Percentiles rank a stretch among this genome's conserved stretches.
Conservation (phyloP, 2,888 invertebrate genomes). For the Cephus rjabovi region DNA sequence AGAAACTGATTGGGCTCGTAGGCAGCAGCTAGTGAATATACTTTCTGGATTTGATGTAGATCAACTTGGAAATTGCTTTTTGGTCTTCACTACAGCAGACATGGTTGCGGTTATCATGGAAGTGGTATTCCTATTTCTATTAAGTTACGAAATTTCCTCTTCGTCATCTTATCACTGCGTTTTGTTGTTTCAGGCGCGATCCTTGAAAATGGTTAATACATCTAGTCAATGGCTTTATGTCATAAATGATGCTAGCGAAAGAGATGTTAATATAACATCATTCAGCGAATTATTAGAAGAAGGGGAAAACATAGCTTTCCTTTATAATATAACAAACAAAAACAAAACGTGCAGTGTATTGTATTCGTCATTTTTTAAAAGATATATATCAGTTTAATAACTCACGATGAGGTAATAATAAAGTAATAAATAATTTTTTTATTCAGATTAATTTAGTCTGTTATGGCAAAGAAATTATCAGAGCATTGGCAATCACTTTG, state of each 20-base stretch:
- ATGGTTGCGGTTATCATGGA: conserved; percentile 76
- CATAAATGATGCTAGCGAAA: conserved; percentile 72
- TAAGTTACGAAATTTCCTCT: conserved; percentile 1
- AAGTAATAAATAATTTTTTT: conserved; percentile 30
- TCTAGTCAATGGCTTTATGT: conserved; percentile 87
- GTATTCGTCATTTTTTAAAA: not conserved
- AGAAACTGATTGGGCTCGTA: conserved; percentile 66
- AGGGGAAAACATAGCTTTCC: conserved; percentile 85
- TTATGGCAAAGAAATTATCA: conserved; percentile 79
- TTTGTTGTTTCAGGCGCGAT: conserved; percentile 69
- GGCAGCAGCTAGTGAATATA: conserved; percentile 67
- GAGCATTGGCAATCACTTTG: conserved; percentile 76
- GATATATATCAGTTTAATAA: not conserved
- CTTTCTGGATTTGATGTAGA: conserved; percentile 68
- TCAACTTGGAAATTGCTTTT: conserved; percentile 71
- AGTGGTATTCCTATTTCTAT: conserved; percentile 55
- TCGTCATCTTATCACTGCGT: not conserved
- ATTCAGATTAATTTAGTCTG: conserved; percentile 70
- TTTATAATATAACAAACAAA: conserved; percentile 75
- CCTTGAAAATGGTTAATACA: conserved; percentile 76
- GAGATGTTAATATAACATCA: conserved; percentile 69
- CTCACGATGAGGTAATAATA: not conserved
- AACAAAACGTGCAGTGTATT: conserved; percentile 72
- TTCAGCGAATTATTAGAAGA: conserved; percentile 75
- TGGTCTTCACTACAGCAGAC: conserved; percentile 74